Conservation (phyloP, 92 coral and sea anemone genomes). For the Anthopleura xanthogrammica region DNA sequence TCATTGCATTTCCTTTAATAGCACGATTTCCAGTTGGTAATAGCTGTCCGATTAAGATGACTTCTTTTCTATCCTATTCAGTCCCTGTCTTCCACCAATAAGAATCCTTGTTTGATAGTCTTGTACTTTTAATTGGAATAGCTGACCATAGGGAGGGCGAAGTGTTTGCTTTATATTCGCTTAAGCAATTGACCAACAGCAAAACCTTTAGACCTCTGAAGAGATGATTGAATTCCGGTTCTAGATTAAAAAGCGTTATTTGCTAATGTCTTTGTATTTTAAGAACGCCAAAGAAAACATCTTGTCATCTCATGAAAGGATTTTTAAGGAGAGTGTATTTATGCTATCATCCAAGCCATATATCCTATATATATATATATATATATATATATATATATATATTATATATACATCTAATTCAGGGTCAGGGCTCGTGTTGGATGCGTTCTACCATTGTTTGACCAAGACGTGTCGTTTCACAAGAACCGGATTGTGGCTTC, state of each 20-base stretch:
- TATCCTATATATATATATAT: not conserved
- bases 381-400: not conserved
- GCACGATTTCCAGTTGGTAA: not conserved
- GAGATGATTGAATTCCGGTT: not conserved
- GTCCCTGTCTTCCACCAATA: not conserved
- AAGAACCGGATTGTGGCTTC: no score
- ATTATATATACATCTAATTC: no score
- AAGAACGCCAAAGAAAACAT: constrained; percentile 3
- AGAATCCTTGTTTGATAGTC: not conserved
- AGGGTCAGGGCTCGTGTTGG: no score
- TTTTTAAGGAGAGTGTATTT: not conserved
- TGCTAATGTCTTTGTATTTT: constrained; percentile 7
- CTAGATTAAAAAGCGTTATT: not conserved
- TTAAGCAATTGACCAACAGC: not conserved
- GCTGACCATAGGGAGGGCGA: not conserved
- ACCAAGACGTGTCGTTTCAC: no score
- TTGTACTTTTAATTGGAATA: not conserved
- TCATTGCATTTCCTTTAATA: not conserved
- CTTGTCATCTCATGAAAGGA: not conserved
- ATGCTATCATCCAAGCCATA: not conserved
- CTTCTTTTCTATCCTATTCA: not conserved
- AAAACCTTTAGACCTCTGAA: not conserved
- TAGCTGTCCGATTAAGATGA: not conserved
- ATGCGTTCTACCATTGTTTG: no score
- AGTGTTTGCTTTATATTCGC: not conserved